Conservation (phyloP, 2,113 vertebrate genomes). For the Neogale vison region DNA sequence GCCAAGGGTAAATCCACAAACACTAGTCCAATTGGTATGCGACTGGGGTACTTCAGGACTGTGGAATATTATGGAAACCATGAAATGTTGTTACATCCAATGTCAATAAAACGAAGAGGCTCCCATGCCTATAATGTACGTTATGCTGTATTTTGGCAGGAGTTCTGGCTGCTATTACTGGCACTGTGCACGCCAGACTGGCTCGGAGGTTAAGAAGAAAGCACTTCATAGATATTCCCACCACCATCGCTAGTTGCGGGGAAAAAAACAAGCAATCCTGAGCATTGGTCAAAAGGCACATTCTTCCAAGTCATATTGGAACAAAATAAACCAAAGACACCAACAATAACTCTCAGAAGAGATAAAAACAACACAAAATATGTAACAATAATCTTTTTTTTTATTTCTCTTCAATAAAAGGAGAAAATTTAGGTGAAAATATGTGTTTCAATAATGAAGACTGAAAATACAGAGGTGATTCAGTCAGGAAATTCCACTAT, state of each 20-base stretch:
- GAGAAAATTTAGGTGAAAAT: not conserved
- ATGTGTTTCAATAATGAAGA: not conserved
- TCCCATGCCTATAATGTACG: not conserved
- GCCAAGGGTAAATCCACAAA: not conserved
- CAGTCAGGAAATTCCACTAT: not conserved
- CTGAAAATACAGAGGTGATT: not conserved
- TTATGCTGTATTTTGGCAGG: not conserved
- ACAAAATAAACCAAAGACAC: not conserved
- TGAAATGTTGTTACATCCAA: not conserved
- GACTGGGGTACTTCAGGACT: not conserved
- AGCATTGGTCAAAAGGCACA: not conserved
- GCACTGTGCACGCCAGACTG: not conserved
- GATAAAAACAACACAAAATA: not conserved
- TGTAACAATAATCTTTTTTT: not conserved
- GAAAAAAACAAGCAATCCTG: not conserved
- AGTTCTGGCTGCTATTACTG: not conserved
- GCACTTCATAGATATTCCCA: not conserved
- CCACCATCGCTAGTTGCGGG: not conserved
- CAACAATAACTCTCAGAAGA: not conserved
- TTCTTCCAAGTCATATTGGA: not conserved
- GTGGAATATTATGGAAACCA: not conserved
- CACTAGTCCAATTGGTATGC: not conserved
- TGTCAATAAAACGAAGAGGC: not conserved
- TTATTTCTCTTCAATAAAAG: not conserved
- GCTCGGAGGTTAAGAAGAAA: not conserved